Conservation (phyloP, 2,888 invertebrate species). For the Quadroppia sp. region DNA sequence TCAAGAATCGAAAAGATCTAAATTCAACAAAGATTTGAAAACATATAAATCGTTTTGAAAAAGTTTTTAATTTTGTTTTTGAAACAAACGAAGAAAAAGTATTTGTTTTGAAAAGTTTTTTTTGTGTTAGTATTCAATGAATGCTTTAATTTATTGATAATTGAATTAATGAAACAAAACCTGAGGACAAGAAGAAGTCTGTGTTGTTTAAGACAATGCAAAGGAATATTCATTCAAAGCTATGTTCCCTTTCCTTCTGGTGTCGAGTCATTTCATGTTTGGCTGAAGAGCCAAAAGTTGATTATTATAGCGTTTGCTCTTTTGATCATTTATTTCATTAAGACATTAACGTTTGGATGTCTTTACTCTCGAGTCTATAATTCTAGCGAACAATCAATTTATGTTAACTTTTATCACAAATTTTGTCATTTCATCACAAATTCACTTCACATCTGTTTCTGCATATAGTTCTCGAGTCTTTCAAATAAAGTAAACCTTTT, state of each 20-base stretch:
- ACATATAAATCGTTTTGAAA: too few relatives aligned
- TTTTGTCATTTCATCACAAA: neutral
- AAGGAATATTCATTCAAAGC: neutral
- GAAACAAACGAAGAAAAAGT: too few relatives aligned
- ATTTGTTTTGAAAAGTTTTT: too few relatives aligned
- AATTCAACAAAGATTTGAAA: too few relatives aligned
- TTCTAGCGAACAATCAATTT: constrained; percentile 5
- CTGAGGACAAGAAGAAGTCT: neutral
- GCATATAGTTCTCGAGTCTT: too few relatives aligned
- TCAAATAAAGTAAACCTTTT: too few relatives aligned
- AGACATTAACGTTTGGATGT: neutral
- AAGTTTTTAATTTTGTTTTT: too few relatives aligned
- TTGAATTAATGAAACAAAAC: too few relatives aligned
- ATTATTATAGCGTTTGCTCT: neutral
- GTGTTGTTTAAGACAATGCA: neutral
- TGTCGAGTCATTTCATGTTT: constrained; percentile 7
- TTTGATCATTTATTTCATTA: constrained; percentile 12
- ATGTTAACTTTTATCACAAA: neutral
- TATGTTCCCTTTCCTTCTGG: neutral
- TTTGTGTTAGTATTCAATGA: too few relatives aligned
- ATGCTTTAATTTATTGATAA: too few relatives aligned
- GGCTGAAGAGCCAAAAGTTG: neutral
- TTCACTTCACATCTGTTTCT: neutral
- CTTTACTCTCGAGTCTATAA: neutral
- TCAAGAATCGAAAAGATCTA: too few relatives aligned